Evolutionary conservation across 2,888 invertebrate genomes (phyloP).

Genomic region (Apotomis capreana): DNA sequence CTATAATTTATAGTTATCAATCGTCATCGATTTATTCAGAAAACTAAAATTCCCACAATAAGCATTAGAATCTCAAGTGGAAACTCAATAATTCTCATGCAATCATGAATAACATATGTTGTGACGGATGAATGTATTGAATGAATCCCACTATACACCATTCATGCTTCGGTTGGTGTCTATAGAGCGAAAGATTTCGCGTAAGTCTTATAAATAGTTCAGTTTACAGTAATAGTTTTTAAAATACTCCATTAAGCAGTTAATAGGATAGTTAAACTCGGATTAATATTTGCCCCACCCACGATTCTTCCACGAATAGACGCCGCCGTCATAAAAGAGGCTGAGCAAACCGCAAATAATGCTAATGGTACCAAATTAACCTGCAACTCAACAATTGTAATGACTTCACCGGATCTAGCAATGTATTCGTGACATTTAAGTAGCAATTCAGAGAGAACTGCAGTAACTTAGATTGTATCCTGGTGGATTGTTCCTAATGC

Average conservation of each 20-base stretch:
- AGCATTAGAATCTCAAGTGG: constrained; percentile 19
- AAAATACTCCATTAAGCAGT: constrained; percentile 61
- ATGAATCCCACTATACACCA: constrained; percentile 21
- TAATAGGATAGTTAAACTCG: constrained; percentile 64
- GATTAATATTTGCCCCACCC: constrained; percentile 67
- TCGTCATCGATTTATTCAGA: neutral
- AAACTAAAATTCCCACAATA: neutral
- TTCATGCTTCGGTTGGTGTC: constrained; percentile 15
- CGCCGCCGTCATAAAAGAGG: constrained; percentile 64
- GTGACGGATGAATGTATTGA: constrained; percentile 4
- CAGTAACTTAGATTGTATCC: no score
- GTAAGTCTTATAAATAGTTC: constrained; percentile 48
- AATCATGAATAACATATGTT: constrained; percentile 28
- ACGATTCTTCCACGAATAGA: constrained; percentile 70
- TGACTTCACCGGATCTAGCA: constrained; percentile 42
- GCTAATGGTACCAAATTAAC: constrained; percentile 69
- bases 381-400: constrained; percentile 56
- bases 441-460: constrained; percentile 15
- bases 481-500: neutral
- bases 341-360: constrained; percentile 65
- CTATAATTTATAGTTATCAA: no score
- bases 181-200: constrained; percentile 12
- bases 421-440: constrained; percentile 37
- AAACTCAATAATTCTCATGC: constrained; percentile 20
- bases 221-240: constrained; percentile 48